phyloP scores from a whole-genome alignment of 1,140 invertebrate genomes.

The Drosophila pachea region DNA sequence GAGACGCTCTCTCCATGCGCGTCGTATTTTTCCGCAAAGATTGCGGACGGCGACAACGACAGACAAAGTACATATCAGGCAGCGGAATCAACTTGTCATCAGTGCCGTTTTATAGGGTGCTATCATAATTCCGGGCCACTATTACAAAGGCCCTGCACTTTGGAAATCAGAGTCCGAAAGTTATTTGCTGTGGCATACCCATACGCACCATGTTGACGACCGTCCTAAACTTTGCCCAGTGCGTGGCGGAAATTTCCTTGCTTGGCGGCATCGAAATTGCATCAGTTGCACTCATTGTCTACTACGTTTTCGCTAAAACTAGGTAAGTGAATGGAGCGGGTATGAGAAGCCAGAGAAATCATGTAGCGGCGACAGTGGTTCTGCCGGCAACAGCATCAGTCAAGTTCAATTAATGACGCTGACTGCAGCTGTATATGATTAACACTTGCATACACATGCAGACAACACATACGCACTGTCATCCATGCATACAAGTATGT shows the following conservation, averaged over 20 bases:
- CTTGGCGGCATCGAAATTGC: constrained; percentile 75
- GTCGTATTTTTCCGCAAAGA: constrained; percentile 50
- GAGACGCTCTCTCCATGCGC: constrained; percentile 47
- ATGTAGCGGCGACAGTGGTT: constrained; percentile 11
- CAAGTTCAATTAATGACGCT: constrained; percentile 44
- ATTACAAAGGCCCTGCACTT: constrained; percentile 9
- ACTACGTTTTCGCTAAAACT: constrained; percentile 76
- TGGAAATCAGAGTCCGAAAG: constrained; percentile 1
- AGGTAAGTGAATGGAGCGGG: constrained; percentile 55
- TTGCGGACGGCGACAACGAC: constrained; percentile 23
- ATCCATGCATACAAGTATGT: background rate
- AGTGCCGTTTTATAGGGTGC: constrained; percentile 5
- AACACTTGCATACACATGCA: background rate
- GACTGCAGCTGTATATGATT: constrained; percentile 10
- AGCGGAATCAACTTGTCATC: constrained; percentile 13
- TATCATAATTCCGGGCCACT: constrained; percentile 3
- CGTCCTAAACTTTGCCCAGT: constrained; percentile 68
- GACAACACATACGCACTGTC: background rate
- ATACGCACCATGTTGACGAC: constrained; percentile 49
- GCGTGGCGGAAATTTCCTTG: constrained; percentile 71
- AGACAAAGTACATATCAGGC: constrained; percentile 47
- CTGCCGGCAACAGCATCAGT: constrained; percentile 22
- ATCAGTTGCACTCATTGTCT: constrained; percentile 71
- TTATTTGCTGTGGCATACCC: background rate
- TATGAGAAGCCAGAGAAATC: constrained; percentile 48